Evolutionary conservation across 1,140 invertebrate genomes (phyloP).

Genomic region (Carcinoscorpius rotundicauda): DNA sequence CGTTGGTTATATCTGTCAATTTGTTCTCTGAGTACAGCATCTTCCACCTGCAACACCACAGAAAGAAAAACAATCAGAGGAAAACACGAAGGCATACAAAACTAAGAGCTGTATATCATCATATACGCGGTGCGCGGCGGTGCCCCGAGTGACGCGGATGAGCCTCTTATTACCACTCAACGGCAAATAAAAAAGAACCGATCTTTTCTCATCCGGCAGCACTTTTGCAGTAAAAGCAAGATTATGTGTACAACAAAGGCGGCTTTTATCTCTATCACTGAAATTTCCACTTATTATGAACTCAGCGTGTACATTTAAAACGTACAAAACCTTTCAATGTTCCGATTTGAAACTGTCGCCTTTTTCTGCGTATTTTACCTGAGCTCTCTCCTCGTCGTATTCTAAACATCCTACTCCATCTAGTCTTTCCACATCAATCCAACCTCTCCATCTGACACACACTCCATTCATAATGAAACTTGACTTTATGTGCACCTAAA

Average conservation of each 20-base stretch:
- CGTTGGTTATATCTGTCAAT: slow-evolving; percentile 78
- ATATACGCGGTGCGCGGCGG: too few species aligned
- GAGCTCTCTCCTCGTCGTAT: slow-evolving; percentile 70
- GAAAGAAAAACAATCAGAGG: too few species aligned
- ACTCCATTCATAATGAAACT: slow-evolving; percentile 95
- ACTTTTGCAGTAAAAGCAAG: not conserved
- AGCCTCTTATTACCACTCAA: too few species aligned
- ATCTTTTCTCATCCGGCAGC: not conserved
- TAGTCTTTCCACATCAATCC: slow-evolving; percentile 84
- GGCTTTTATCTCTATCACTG: not conserved
- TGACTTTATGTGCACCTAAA: slow-evolving; percentile 84
- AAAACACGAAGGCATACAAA: too few species aligned
- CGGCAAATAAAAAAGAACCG: too few species aligned
- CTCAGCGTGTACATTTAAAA: too few species aligned
- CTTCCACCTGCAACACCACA: slow-evolving; percentile 46
- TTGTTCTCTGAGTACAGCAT: slow-evolving; percentile 72
- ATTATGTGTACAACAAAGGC: not conserved
- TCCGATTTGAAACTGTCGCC: too few species aligned
- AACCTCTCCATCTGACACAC: slow-evolving; percentile 88
- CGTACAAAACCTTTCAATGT: too few species aligned
- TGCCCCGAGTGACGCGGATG: too few species aligned
- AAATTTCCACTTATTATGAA: too few species aligned
- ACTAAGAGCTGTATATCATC: too few species aligned
- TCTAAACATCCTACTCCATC: slow-evolving; percentile 92
- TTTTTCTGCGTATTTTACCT: slow-evolving; percentile 7